These are phyloP conservation scores for Drosophila malerkotliana DNA, from an alignment of 1,140 invertebrate genomes.

Conservation along the genomic window DNA sequence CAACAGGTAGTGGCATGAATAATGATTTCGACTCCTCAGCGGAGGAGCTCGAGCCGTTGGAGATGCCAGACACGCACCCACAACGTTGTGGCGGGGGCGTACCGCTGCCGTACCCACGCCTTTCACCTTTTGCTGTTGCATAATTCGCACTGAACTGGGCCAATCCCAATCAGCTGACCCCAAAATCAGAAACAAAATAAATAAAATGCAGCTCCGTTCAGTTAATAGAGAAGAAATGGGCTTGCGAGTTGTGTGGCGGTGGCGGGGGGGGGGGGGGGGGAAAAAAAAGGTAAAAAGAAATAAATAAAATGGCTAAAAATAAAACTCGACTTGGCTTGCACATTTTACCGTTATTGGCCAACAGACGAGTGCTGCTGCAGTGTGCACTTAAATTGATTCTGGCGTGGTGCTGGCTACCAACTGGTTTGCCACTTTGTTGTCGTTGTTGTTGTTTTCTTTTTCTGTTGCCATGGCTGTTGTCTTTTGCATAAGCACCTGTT, in stretches of 20 bases:
- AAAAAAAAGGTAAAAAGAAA: neutral
- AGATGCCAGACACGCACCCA: slow-evolving; percentile 61
- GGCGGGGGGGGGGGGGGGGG: neutral
- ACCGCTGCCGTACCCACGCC: slow-evolving; percentile 17
- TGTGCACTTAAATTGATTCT: slow-evolving; percentile 71
- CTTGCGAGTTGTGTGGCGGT: neutral
- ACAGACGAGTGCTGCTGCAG: slow-evolving; percentile 42
- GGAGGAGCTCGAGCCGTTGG: slow-evolving; percentile 29
- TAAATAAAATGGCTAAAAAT: slow-evolving; percentile 36
- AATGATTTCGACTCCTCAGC: slow-evolving; percentile 40
- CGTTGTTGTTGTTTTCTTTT: slow-evolving; percentile 22
- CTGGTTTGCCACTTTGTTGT: slow-evolving; percentile 35
- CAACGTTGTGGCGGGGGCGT: slow-evolving; percentile 8
- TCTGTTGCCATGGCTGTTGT: slow-evolving; percentile 29
- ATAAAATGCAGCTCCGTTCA: slow-evolving; percentile 2
- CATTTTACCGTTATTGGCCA: slow-evolving; percentile 76
- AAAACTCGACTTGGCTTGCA: slow-evolving; percentile 30
- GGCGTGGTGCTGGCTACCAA: slow-evolving; percentile 44
- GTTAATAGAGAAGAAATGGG: slow-evolving; percentile 3
- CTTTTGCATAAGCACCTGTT: slow-evolving; percentile 79
- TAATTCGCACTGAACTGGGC: slow-evolving; percentile 37
- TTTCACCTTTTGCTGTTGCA: slow-evolving; percentile 56
- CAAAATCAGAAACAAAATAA: slow-evolving; percentile 13
- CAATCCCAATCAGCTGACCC: slow-evolving; percentile 24
- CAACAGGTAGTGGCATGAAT: slow-evolving; percentile 41